Base-by-base conservation (phyloP, 2,113 vertebrate genomes). In the Rhegmatorhina hoffmannsi region DNA sequence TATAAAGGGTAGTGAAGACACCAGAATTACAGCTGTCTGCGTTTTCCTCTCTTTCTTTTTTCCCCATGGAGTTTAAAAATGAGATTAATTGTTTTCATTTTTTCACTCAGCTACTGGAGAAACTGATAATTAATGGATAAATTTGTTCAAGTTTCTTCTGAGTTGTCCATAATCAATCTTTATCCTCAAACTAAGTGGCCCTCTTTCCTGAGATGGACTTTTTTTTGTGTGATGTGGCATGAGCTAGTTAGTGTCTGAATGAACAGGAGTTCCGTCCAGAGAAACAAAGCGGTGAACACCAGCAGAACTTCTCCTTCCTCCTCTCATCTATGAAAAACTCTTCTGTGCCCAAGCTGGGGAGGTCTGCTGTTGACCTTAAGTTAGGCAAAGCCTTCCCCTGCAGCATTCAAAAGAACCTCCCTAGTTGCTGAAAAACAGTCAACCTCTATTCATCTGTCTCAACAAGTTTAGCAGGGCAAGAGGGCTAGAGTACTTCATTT, bases 231-330 rank as follows among this genome's bases (percentile, higher is more conserved):
- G 26, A 13, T 46, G 9, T 72, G 18, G n/a, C 0, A 0, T 34
- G 34, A 76, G 10, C n/a, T 76, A 3, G 52, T 52, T 72, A 12
- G 6, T 52, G 50, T 58, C 26, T 78, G 33, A 46, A 56, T 56
- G 28, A 63, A 47, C 55, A 17, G 26, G 38, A 64, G 38, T 59
- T 60, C 56, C 53, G 34, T 43, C 23, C 28, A 47, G 50, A 59
- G 24, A 68, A 81, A 33, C 0, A 0, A 18, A 36, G n/a, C 19
- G 7, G 33, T 50, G 69, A 43, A 53, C 10, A 24, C 10, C 11
- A 50, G 26, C 46, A 66, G 38, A 74, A 21, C 20, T 38, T 52
- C 34, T 81, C 11, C 34, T 38, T 86, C 73, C 17, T 59, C 18
- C 7, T 55, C 23, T 49, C 5, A 46, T 33, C 33, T 58, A 0